Conservation (phyloP, 1,140 invertebrate species). For the Cherax quadricarinatus region DNA sequence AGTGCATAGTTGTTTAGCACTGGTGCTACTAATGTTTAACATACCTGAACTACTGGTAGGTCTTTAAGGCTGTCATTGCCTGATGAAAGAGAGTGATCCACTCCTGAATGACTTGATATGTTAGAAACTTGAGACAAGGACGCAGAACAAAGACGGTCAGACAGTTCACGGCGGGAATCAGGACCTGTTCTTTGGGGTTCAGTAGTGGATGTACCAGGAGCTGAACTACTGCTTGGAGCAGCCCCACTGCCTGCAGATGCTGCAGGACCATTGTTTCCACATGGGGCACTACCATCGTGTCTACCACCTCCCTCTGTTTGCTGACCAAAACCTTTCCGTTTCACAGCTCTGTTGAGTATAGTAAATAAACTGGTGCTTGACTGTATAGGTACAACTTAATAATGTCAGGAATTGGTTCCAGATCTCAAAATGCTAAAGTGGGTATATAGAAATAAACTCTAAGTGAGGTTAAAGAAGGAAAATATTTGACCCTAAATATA, state of each 20-base stretch:
- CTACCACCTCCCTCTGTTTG: conserved; percentile 40
- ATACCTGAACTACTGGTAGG: conserved; percentile 22
- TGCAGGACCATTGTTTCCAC: conserved; percentile 10
- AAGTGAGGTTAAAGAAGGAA: no score
- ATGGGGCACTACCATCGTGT: conserved; percentile 27
- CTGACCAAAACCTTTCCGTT: conserved; percentile 63
- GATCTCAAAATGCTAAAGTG: no score
- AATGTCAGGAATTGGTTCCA: no score
- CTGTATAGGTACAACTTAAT: no score
- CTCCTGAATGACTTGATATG: conserved; percentile 66
- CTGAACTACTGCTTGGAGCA: conserved; percentile 47
- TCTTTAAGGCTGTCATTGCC: conserved; percentile 64
- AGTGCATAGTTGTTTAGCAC: no score
- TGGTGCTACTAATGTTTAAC: background rate
- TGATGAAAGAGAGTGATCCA: conserved; percentile 53
- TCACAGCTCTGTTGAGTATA: conserved; percentile 48
- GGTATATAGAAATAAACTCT: no score
- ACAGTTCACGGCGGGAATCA: conserved; percentile 15
- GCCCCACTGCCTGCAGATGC: conserved; percentile 48
- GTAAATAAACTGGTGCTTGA: background rate
- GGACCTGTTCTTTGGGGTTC: conserved; percentile 21
- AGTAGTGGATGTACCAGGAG: conserved; percentile 39
- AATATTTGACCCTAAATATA: no score
- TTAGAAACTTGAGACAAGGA: conserved; percentile 69
- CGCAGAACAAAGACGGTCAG: conserved; percentile 42